A percentile compares a stretch with the other conserved stretches of the same genome.
Evolutionary conservation across 1,140 invertebrate species (phyloP).

Genomic region (Drosophila pseudoobscura): DNA sequence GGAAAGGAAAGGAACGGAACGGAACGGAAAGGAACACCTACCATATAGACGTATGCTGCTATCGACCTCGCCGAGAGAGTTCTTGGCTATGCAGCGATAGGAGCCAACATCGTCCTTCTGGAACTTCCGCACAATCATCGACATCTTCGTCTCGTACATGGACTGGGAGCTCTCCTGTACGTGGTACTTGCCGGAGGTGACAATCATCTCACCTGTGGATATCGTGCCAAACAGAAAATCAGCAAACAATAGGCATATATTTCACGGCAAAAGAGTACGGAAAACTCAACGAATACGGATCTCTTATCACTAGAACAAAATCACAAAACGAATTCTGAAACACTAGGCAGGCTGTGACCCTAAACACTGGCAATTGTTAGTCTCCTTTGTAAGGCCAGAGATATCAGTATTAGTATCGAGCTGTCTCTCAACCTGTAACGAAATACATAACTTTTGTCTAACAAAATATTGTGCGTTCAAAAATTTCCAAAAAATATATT

Average conservation of each 20-base stretch:
- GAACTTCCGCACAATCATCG: conserved; percentile 91
- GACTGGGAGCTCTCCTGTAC: conserved; percentile 89
- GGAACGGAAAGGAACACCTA: conserved; percentile 84
- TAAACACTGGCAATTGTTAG: no score
- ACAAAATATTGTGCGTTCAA: no score
- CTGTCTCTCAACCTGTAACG: no score
- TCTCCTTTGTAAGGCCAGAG: no score
- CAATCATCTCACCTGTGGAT: conserved; percentile 90
- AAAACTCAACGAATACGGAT: no score
- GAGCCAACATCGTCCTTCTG: conserved; percentile 91
- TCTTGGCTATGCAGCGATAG: conserved; percentile 95
- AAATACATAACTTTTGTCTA: no score
- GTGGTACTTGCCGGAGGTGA: conserved; percentile 91
- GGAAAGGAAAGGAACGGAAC: no score
- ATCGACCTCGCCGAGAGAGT: conserved; percentile 94
- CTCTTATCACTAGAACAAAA: no score
- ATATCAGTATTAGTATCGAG: no score
- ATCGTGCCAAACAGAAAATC: not conserved
- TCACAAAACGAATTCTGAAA: no score
- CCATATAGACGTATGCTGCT: conserved; percentile 95
- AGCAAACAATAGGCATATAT: not conserved
- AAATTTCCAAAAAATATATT: no score
- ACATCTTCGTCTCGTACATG: conserved; percentile 92
- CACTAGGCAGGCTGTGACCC: no score
- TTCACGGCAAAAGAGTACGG: not conserved